Percentiles rank a stretch among this genome's conserved stretches.
Conservation (phyloP, 2,113 vertebrate species). For the Cepphus grylle region DNA sequence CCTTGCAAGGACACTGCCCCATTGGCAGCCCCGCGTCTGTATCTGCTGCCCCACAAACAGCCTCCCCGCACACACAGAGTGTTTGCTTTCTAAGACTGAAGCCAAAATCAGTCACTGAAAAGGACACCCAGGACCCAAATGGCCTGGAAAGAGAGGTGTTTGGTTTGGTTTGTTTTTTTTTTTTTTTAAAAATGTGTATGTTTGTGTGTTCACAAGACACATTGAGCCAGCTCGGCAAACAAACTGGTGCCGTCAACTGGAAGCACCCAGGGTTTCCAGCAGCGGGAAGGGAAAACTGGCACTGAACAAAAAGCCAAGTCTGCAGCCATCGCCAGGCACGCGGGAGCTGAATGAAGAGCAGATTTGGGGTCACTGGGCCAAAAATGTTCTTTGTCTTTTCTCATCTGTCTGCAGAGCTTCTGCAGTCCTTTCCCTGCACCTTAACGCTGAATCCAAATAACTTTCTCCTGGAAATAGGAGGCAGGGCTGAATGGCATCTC, state of each 20-base stretch:
- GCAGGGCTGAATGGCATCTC: neutral
- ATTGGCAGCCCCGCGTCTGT: neutral
- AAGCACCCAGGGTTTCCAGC: neutral
- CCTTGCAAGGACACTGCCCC: neutral
- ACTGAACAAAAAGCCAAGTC: neutral
- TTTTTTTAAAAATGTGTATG: neutral
- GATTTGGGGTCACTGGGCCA: accelerated
- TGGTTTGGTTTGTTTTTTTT: too few species aligned
- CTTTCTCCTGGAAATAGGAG: neutral
- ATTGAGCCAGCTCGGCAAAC: neutral
- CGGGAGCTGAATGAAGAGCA: neutral
- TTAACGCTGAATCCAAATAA: neutral
- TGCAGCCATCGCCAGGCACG: neutral
- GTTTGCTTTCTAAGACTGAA: neutral
- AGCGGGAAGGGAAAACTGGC: neutral
- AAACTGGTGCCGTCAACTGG: neutral
- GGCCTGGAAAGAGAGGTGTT: neutral
- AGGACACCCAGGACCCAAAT: neutral
- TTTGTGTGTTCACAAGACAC: neutral
- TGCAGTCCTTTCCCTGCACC: neutral
- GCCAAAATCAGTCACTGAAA: neutral
- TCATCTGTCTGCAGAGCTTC: neutral
- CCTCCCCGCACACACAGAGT: accelerated
- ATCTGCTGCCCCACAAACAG: neutral
- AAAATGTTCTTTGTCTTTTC: neutral